Evolutionary conservation across 2,113 vertebrate species (phyloP), one percentile per base, ranked within the genome.

Genomic region (Caranx melampygus): DNA sequence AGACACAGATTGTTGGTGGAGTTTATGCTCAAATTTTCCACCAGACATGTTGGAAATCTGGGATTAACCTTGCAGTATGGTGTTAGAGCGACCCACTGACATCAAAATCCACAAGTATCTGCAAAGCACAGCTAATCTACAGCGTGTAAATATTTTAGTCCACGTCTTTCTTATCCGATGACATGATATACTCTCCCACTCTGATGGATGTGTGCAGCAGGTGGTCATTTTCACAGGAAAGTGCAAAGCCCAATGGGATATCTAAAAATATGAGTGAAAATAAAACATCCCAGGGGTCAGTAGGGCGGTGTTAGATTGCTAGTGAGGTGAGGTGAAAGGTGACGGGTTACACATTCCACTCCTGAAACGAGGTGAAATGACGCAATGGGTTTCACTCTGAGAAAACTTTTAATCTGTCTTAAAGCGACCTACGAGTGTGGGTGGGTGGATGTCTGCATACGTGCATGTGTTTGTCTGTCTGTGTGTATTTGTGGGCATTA

Each of bases 261-360:
- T 80, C 84, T 87, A 91, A 91, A 92, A 89, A 92, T 91, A 90
- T 21, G 47, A 61, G 79, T 12, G 34, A 71, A 83, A 84, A 88
- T 78, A 75, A 92, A 81, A 74, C 71, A 72, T 82, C 75, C 60
- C 33, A 6, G 40, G 58, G 84, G 79, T 88, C 83, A 84, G 49
- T 10, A 2, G 66, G 74, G 58, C 37, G 66, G 86, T 77, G 62
- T 87, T 34, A 44, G 49, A 81, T 88, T 88, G 72, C 75, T 16
- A 13, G 20, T 55, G 80, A 78, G 87, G 73, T 86, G 79, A 87
- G 59, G 77, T 64, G 67, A 87, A 75, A 62, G 85, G 80, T 42
- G 55, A 69, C 3, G 5, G 54, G 67, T 26, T 21, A 61, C 37
- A 54, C 66, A 85, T 88, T 88, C 84, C 78, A 4, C 54, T 37